These are phyloP conservation scores for Cebuella pygmaea DNA, from an alignment of 2,797 vertebrate species.

Conservation along the genomic window DNA sequence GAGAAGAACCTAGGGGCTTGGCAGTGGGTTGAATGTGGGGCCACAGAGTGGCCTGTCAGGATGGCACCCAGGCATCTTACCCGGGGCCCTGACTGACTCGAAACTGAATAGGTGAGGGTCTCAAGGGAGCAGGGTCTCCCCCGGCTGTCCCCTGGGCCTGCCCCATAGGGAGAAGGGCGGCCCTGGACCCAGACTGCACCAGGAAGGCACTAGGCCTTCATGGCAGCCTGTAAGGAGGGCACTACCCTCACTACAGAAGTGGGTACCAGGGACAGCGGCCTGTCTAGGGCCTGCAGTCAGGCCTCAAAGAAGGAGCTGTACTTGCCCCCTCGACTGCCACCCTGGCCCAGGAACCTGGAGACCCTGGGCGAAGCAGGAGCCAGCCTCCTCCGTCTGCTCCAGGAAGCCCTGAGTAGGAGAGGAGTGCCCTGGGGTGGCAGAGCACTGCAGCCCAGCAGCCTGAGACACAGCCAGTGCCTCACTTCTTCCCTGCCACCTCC, in stretches of 20 bases:
- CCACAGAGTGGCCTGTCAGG: not conserved
- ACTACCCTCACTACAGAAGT: not conserved
- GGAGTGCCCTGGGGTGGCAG: not conserved
- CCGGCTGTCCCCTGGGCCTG: not conserved
- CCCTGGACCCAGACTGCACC: too few relatives aligned
- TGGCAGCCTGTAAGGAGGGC: not conserved
- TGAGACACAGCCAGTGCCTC: not conserved
- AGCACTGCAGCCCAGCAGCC: not conserved
- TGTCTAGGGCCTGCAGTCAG: accelerated
- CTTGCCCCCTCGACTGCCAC: accelerated
- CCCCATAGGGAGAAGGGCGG: not conserved
- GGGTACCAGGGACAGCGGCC: not conserved
- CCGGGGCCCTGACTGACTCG: accelerated
- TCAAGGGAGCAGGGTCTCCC: not conserved
- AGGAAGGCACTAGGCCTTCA: not conserved
- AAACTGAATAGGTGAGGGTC: not conserved
- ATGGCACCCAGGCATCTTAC: not conserved
- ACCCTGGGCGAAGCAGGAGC: accelerated
- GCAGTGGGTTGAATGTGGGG: accelerated
- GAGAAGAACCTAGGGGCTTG: too few relatives aligned
- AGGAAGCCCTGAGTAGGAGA: not conserved
- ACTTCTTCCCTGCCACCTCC: not conserved
- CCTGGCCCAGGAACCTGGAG: accelerated
- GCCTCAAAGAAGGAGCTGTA: not conserved
- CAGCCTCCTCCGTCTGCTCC: not conserved